A percentile compares a stretch with the other conserved stretches of the same genome.
Conservation (phyloP, 2,797 vertebrate genomes). For the Pangasius sanitwongsei region DNA sequence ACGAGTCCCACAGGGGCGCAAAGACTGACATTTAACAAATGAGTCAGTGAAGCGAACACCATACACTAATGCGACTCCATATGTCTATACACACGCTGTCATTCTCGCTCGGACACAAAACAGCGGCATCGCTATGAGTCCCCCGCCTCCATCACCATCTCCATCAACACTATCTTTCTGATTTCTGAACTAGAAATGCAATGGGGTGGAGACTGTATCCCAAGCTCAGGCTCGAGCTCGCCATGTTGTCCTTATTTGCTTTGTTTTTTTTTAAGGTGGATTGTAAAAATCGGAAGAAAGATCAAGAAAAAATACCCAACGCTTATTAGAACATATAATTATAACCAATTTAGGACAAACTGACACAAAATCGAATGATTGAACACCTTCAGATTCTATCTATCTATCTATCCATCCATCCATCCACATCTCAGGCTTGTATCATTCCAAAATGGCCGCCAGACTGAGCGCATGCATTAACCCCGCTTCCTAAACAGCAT, state of each 20-base stretch:
- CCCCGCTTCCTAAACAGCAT: background rate
- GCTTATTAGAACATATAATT: background rate
- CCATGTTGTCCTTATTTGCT: background rate
- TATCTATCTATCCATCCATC: background rate
- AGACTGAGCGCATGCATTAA: background rate
- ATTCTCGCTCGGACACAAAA: background rate
- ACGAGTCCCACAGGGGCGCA: background rate
- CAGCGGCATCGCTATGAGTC: background rate
- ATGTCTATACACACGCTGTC: background rate
- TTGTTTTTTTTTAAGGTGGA: too few relatives aligned
- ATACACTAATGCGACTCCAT: background rate
- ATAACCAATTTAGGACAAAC: background rate
- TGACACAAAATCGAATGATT: background rate
- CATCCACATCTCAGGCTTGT: background rate
- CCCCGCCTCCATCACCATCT: background rate
- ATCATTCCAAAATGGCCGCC: background rate
- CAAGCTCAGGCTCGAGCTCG: background rate
- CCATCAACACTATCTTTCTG: background rate
- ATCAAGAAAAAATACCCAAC: too few relatives aligned
- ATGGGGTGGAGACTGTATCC: background rate
- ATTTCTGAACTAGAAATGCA: background rate
- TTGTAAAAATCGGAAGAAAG: too few relatives aligned
- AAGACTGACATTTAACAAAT: slow-evolving; percentile 20
- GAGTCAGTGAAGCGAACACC: background rate
- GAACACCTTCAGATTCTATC: background rate